Evolutionary conservation across 2,888 invertebrate genomes (phyloP), one percentile per base, ranked within the genome.

Genomic region (Dorcus hopei): DNA sequence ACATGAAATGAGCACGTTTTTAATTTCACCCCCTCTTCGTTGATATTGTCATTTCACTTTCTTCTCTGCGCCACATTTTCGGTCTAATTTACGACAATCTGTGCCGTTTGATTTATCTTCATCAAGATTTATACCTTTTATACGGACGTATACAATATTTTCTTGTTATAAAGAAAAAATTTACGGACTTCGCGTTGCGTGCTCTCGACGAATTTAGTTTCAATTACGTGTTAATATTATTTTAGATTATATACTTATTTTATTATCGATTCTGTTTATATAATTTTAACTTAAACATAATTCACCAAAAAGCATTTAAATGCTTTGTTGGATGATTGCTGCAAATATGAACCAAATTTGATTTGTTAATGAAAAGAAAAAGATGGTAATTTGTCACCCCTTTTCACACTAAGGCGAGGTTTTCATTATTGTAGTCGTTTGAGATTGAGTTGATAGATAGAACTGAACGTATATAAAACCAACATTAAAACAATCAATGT

Each of bases 11-110:
- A 74, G 76, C 77, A 77, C 77, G 77, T 77, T 77, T 77, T 77
- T 77, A 77, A 77, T 77, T 77, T 76, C 73, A 74, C 73, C 66
- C 72, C 66, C 67, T 52, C 65, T 61, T 59, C 61, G 69, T 72
- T 72, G 72, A 73, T 73, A 75, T 76, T 77, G 77, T 76, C 77
- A 73, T 75, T 76, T 75, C 74, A 73, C 76, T 75, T 74, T 70
- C 70, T 71, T 69, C 64, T 54, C 53, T 56, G 71, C 72, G 71
- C 72, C 76, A 75, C 74, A 77, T 77, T 75, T 76, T 75, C 74
- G 72, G 70, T 74, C 65, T 77, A 76, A 77, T 77, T 76, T 74
- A 72, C 71, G 67, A 68, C 74, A 75, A 75, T 74, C 72, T 75
- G 73, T 70, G 71, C 62, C 63, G 67, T 69, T 73, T 77, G 77